Conservation (phyloP, 2,888 invertebrate species). For the Ophioninae sp. region DNA sequence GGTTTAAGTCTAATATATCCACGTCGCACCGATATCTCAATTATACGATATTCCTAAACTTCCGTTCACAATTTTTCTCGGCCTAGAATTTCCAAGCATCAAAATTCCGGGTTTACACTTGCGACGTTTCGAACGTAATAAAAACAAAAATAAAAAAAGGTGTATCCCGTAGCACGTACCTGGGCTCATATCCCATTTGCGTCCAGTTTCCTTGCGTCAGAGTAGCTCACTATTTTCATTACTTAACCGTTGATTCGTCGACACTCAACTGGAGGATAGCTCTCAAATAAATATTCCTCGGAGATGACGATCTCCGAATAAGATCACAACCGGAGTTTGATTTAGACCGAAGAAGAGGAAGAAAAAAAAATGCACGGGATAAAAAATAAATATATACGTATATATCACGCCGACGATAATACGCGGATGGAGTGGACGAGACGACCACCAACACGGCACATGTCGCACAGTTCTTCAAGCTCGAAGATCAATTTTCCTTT, state of each 20-base stretch:
- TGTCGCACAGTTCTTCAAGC: constrained; percentile 48
- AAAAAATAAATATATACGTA: neutral
- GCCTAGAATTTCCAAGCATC: too few relatives aligned
- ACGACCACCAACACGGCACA: constrained; percentile 48
- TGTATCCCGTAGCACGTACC: constrained; percentile 70
- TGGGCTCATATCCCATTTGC: constrained; percentile 79
- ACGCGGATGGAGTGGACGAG: constrained; percentile 16
- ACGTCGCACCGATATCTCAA: too few relatives aligned
- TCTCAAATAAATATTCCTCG: neutral
- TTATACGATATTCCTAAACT: neutral
- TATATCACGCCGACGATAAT: constrained; percentile 35
- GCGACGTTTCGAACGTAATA: constrained; percentile 10
- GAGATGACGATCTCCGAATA: neutral
- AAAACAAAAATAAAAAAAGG: neutral
- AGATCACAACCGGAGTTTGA: constrained; percentile 7
- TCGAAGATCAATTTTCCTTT: neutral
- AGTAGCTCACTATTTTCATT: constrained; percentile 61
- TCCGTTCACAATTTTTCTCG: neutral
- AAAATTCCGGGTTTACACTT: too few relatives aligned
- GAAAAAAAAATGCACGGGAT: neutral
- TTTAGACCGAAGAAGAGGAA: constrained; percentile 30
- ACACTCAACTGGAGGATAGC: constrained; percentile 10
- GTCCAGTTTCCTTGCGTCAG: constrained; percentile 72
- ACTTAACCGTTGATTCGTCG: constrained; percentile 29
- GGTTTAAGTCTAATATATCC: too few relatives aligned